These are phyloP conservation scores for Beris chalybata DNA, from an alignment of 2,888 invertebrate species.

Conservation along the genomic window DNA sequence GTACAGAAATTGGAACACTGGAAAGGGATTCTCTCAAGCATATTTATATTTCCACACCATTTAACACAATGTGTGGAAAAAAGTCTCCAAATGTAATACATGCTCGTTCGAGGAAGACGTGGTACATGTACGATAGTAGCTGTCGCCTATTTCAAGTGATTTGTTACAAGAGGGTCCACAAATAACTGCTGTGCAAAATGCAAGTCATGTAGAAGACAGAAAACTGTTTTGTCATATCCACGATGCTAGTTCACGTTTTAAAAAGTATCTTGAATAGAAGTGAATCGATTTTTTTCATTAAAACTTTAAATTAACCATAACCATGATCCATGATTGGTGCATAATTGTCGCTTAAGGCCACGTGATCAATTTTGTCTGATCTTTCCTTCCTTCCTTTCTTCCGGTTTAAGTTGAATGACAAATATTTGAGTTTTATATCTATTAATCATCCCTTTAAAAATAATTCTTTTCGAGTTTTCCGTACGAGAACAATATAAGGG, in stretches of 20 bases:
- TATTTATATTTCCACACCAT: conserved; percentile 37
- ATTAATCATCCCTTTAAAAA: conserved; percentile 11
- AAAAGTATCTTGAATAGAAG: background rate
- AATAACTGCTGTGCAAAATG: too few species aligned
- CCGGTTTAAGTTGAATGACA: conserved; percentile 18
- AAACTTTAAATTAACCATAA: conserved; percentile 35
- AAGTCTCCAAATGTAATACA: too few species aligned
- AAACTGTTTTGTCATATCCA: conserved; percentile 35
- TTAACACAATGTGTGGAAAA: conserved; percentile 19
- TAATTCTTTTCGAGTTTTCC: too few species aligned
- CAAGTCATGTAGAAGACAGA: conserved; percentile 1
- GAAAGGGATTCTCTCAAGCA: background rate
- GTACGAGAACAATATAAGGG: too few species aligned
- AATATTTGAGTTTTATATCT: conserved; percentile 11
- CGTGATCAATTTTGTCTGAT: conserved; percentile 35
- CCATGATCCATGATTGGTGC: conserved; percentile 33
- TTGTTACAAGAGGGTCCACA: too few species aligned
- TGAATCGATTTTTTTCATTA: background rate
- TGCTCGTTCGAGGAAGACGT: too few species aligned
- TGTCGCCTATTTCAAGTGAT: too few species aligned
- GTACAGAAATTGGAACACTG: too few species aligned
- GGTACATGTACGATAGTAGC: too few species aligned
- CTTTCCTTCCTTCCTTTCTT: conserved; percentile 36
- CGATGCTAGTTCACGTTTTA: background rate
- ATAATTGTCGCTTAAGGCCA: conserved; percentile 40